phyloP scores from a whole-genome alignment of 2,797 vertebrate species.

The Scleropages formosus region DNA sequence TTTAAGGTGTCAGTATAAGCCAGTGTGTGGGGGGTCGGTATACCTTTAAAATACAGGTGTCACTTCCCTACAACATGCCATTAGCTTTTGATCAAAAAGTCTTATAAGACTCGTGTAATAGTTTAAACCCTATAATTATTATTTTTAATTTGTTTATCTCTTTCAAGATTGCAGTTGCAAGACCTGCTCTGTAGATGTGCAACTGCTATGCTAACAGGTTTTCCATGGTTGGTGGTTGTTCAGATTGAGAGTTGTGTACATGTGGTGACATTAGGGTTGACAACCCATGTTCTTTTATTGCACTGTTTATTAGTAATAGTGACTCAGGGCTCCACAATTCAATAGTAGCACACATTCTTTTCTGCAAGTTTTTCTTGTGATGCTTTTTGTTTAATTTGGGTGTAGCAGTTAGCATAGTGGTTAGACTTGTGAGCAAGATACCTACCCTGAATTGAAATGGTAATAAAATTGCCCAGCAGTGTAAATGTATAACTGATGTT shows the following conservation, averaged over 20 bases:
- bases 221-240: not conserved
- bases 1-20: too few relatives aligned
- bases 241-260: not conserved
- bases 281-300: conserved; percentile 3
- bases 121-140: conserved; percentile 22
- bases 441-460: too few relatives aligned
- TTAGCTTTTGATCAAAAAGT: conserved; percentile 14
- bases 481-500: too few relatives aligned
- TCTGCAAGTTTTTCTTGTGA: too few relatives aligned
- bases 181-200: not conserved
- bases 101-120: not conserved
- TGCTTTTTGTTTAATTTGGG: too few relatives aligned
- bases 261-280: not conserved
- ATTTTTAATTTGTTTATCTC: conserved; percentile 32
- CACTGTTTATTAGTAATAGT: not conserved
- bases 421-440: too few relatives aligned
- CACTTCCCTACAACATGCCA: conserved; percentile 22
- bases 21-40: not conserved
- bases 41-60: not conserved
- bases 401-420: too few relatives aligned
- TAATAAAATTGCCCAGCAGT: too few relatives aligned
- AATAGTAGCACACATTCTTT: not conserved
- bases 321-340: not conserved
- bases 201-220: not conserved
- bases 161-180: conserved; percentile 9